A percentile compares a stretch with the other conserved stretches of the same genome.
Evolutionary conservation across 92 coral and sea anemone species (phyloP).

Genomic region (Porites lobata): DNA sequence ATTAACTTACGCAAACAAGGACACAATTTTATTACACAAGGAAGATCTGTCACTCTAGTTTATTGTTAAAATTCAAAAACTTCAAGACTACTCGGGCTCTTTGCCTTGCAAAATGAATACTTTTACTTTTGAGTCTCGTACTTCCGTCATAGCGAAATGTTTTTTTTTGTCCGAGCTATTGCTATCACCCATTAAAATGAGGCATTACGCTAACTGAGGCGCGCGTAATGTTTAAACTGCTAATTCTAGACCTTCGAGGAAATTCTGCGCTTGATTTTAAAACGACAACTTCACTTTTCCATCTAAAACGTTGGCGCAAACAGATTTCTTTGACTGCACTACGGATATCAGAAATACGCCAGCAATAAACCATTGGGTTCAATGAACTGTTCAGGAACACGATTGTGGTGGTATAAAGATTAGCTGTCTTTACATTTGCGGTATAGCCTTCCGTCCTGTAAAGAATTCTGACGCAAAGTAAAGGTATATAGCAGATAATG

Average conservation of each 20-base stretch:
- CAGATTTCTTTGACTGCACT: slow-evolving; percentile 59
- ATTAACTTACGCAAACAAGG: background rate
- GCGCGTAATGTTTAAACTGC: slow-evolving; percentile 2
- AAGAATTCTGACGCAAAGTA: slow-evolving; percentile 53
- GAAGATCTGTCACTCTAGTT: too few species aligned
- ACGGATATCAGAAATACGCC: slow-evolving; percentile 79
- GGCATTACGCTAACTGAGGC: background rate
- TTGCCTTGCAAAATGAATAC: too few species aligned
- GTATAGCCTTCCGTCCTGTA: slow-evolving; percentile 58
- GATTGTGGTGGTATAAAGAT: slow-evolving; percentile 52
- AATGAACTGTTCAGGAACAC: slow-evolving; percentile 73
- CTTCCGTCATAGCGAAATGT: too few species aligned
- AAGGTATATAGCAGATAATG: slow-evolving; percentile 69
- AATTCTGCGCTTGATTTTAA: background rate
- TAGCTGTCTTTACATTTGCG: slow-evolving; percentile 59
- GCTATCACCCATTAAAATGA: too few species aligned
- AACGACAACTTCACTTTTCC: background rate
- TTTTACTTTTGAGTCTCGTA: too few species aligned
- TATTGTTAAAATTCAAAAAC: too few species aligned
- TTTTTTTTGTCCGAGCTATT: too few species aligned
- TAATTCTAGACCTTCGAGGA: background rate
- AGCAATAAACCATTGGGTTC: slow-evolving; percentile 80
- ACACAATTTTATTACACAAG: too few species aligned
- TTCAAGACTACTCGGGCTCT: too few species aligned
- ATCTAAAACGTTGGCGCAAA: background rate